Percentiles rank a stretch among this genome's conserved stretches.
These are phyloP conservation scores for Discoglossus pictus DNA, from an alignment of 2,797 vertebrate species.

Conservation along the genomic window DNA sequence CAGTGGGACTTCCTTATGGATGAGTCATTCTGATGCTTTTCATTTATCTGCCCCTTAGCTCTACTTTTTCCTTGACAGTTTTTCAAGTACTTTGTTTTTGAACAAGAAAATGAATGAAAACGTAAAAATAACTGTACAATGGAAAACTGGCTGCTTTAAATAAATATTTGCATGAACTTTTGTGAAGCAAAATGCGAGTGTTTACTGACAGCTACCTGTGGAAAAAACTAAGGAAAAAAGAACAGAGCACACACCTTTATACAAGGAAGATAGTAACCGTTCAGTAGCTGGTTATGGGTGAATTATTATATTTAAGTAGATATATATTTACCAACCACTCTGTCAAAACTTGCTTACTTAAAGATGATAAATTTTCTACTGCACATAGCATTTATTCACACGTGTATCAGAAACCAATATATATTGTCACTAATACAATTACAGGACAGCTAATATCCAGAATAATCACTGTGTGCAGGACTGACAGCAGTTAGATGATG, in stretches of 20 bases:
- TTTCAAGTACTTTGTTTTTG: not conserved
- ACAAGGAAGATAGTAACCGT: not conserved
- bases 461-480: too few relatives aligned
- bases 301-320: too few relatives aligned
- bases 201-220: slow-evolving; percentile 5
- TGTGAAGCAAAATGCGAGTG: slow-evolving; percentile 5
- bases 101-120: too few relatives aligned
- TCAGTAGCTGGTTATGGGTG: slow-evolving; percentile 6
- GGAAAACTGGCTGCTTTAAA: not conserved
- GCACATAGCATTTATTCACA: too few relatives aligned
- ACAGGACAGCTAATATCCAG: too few relatives aligned
- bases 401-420: too few relatives aligned
- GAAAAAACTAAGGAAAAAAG: slow-evolving; percentile 11
- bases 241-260: slow-evolving; percentile 14
- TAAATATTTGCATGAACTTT: slow-evolving; percentile 31
- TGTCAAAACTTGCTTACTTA: not conserved
- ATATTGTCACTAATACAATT: too few relatives aligned
- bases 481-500: too few relatives aligned
- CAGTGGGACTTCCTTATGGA: too few relatives aligned
- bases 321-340: too few relatives aligned
- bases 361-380: too few relatives aligned
- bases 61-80: not conserved
- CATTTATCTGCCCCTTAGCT: not conserved
- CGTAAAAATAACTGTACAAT: not conserved
- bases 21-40: too few relatives aligned